Base-by-base conservation (phyloP, 2,888 invertebrate genomes). In the Eilema depressum region DNA sequence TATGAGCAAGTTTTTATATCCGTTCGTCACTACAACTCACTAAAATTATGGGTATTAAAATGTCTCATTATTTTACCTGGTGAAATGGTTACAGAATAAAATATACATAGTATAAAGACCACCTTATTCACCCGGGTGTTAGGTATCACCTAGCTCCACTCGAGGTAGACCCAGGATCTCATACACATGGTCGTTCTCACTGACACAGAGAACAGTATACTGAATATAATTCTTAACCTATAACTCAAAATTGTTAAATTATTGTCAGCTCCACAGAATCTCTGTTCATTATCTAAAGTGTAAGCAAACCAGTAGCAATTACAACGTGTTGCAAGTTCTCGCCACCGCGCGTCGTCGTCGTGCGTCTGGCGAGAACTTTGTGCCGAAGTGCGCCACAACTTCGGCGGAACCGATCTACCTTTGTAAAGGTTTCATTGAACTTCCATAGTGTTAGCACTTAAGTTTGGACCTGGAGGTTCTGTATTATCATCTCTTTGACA, bases 221-320 rank as follows among this genome's bases (percentile, higher is more conserved):
- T 47, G 20, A 47, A 47, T 20, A 7, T 7, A 17, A 17, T 41
- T 17, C 41, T 17, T 17, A 41, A 14, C 3, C 0, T 5, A 4
- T 20, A 8, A 53, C n/a, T 53, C n/a, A 1, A n/a, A 20, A 53
- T 8, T 20, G n/a, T n/a, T 53, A 53, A 53, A 2, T 53, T 53
- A 20, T n/a, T 10, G 10, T 53, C 53, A 53, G 3, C n/a, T 53
- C n/a, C 10, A 53, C 20, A 53, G 53, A 8, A 53, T 53, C 53
- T 10, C 53, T 53, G 53, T 53, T n/a, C 57, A 59, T 59, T 59
- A 59, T 59, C 12, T 59, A 14, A 26, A 25, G 57, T 25, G 57
- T 59, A 59, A 25, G 1, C 57, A 59, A 59, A 53, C n/a, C n/a
- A 53, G 53, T 53, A 53, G 53, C 53, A n/a, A 53, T 53, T 53